Evolutionary conservation across 2,888 invertebrate species (phyloP), one percentile per base, ranked within the genome.

Genomic region (Tachina fera): DNA sequence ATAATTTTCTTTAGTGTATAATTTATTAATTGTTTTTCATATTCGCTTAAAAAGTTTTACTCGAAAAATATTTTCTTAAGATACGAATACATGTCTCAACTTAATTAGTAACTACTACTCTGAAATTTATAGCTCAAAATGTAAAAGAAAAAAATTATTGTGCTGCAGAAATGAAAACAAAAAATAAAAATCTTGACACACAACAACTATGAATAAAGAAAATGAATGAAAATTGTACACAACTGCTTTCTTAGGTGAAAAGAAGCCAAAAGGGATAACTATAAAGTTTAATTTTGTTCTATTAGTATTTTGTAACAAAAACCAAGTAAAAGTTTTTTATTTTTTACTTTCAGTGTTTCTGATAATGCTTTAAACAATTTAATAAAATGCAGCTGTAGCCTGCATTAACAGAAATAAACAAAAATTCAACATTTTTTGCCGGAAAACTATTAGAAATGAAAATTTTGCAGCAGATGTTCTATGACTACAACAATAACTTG

Each of bases 141-240:
- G 16, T n/a, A 11, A 71, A 47, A 51, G 47, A 43, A 41, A 53
- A 56, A 72, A 14, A 11, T 63, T n/a, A 14, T 68, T 22, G 13
- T 56, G 22, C 22, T 11, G 56, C 45, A 56, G 10, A 71, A 43
- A 31, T 43, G 2, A 49, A 41, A 51, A 63, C 56, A 65, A 65
- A 53, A 56, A 65, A 56, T 49, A 56, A 53, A 65, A 65, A 56
- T 49, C 47, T 53, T 74, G 63, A 70, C 78, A 83, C 68, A 78
- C 83, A 72, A 83, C 74, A 84, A 78, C 79, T 63, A 58, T 79
- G 68, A 79, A 84, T 79, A 75, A 51, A 84, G 60, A 76, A 80
- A 79, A 41, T 58, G 39, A 72, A 72, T 71, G 67, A 63, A 53
- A 43, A 43, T 39, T 41, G 10, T 43, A 4, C 22, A 16, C 10